phyloP scores from a whole-genome alignment of 2,797 vertebrate species.

The Phalloptychus januarius region DNA sequence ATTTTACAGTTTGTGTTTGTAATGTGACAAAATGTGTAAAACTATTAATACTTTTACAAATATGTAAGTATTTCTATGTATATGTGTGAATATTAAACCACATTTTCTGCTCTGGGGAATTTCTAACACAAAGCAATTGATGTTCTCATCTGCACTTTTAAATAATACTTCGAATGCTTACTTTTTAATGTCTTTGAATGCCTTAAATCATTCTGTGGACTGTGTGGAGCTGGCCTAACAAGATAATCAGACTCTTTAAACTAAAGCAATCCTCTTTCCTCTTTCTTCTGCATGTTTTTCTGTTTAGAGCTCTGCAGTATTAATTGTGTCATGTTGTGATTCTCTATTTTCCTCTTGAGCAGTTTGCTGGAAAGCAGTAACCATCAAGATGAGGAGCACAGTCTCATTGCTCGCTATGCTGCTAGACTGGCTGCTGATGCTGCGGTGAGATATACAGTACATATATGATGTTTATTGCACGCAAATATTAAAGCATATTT shows the following conservation, averaged over 20 bases:
- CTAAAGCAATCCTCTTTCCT: slow-evolving; percentile 24
- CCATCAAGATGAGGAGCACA: slow-evolving; percentile 97
- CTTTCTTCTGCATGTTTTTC: slow-evolving; percentile 15
- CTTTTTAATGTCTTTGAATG: slow-evolving; percentile 36
- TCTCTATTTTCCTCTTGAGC: slow-evolving; percentile 64
- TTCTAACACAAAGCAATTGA: slow-evolving; percentile 15
- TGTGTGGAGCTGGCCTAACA: slow-evolving; percentile 8
- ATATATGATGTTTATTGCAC: slow-evolving; percentile 41
- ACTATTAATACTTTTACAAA: neutral
- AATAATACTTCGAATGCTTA: slow-evolving; percentile 18
- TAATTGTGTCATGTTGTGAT: slow-evolving; percentile 48
- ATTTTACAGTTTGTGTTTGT: neutral
- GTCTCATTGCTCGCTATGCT: slow-evolving; percentile 97
- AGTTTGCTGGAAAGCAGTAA: slow-evolving; percentile 92
- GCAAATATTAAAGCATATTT: slow-evolving; percentile 44
- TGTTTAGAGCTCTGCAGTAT: slow-evolving; percentile 5
- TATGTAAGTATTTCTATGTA: slow-evolving; percentile 7
- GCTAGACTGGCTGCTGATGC: slow-evolving; percentile 96
- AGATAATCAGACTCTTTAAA: slow-evolving; percentile 42
- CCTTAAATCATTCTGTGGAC: slow-evolving; percentile 29
- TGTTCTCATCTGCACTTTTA: slow-evolving; percentile 14
- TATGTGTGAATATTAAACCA: slow-evolving; percentile 15
- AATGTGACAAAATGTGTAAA: neutral
- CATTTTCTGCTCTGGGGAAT: slow-evolving; percentile 7
- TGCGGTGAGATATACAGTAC: slow-evolving; percentile 84